phyloP scores from a whole-genome alignment of 2,888 invertebrate genomes.

The Zhuqinia jingwanae region DNA sequence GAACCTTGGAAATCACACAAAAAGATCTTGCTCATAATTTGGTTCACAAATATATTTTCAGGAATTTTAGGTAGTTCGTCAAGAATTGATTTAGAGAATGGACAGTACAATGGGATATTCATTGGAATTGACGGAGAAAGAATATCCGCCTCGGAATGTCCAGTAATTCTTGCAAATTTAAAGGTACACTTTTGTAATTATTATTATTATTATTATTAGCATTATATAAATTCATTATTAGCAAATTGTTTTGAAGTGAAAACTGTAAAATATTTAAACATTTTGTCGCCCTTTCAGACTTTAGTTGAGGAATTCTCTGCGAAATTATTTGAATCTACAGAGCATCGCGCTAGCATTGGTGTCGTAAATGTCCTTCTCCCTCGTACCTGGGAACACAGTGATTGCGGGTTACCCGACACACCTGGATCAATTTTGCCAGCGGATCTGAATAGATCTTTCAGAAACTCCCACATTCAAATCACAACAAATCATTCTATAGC shows the following conservation, averaged over 20 bases:
- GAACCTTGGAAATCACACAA: too few species aligned
- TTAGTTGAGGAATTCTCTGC: too few species aligned
- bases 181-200: not conserved
- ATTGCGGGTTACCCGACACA: not conserved
- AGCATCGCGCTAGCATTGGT: constrained; percentile 83
- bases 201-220: too few species aligned
- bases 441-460: not conserved
- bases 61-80: not conserved
- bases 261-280: constrained; percentile 81
- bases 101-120: constrained; percentile 67
- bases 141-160: not conserved
- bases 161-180: not conserved
- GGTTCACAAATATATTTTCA: too few species aligned
- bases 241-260: too few species aligned
- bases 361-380: constrained; percentile 84
- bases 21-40: too few species aligned
- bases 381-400: constrained; percentile 82
- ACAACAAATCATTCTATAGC: constrained; percentile 73
- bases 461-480: constrained; percentile 72
- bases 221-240: not conserved
- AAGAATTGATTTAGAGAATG: constrained; percentile 51
- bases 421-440: not conserved
- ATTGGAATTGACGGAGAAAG: constrained; percentile 64
- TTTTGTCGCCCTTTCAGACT: constrained; percentile 82
- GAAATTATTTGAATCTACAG: constrained; percentile 83